Evolutionary conservation across 1,140 invertebrate species (phyloP), one percentile per base, ranked within the genome.

Genomic region (Eulimnadia texana): DNA sequence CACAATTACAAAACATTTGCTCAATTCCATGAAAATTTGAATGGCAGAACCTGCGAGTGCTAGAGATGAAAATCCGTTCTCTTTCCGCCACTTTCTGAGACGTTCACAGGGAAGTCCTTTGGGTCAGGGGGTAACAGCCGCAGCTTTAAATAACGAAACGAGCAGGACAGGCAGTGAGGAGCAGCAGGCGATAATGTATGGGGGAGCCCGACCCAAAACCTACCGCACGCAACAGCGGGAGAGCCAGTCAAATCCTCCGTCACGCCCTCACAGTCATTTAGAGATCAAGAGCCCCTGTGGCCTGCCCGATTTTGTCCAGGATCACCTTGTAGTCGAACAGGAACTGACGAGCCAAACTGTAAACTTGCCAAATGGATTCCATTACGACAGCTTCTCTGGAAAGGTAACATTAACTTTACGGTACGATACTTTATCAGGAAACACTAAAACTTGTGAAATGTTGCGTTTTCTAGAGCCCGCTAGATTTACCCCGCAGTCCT

Each of bases 1-100:
- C n/a, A n/a, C n/a, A n/a, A n/a, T n/a, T n/a, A n/a, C n/a, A n/a
- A n/a, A n/a, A n/a, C n/a, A n/a, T n/a, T n/a, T n/a, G n/a, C n/a
- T n/a, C n/a, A n/a, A n/a, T n/a, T n/a, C n/a, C n/a, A n/a, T n/a
- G n/a, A n/a, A n/a, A n/a, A n/a, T n/a, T n/a, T n/a, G n/a, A n/a
- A n/a, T n/a, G n/a, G n/a, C n/a, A n/a, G n/a, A n/a, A n/a, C n/a
- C n/a, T 66, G 20, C 65, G 77, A 76, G 75, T 67, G 70, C 70
- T 57, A 77, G 79, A 66, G 83, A 85, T 66, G 84, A 84, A 54
- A 84, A 84, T 71, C 80, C 83, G 1, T 86, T 90, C 71, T 88
- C 86, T 42, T 87, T 90, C 68, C 85, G 86, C 70, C 85, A 88
- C 69, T 88, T 88, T 70, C 69, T 88, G 65, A 81, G 52, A 54